Evolutionary conservation across 2,113 vertebrate species (phyloP).

Genomic region (Stictonetta naevosa): DNA sequence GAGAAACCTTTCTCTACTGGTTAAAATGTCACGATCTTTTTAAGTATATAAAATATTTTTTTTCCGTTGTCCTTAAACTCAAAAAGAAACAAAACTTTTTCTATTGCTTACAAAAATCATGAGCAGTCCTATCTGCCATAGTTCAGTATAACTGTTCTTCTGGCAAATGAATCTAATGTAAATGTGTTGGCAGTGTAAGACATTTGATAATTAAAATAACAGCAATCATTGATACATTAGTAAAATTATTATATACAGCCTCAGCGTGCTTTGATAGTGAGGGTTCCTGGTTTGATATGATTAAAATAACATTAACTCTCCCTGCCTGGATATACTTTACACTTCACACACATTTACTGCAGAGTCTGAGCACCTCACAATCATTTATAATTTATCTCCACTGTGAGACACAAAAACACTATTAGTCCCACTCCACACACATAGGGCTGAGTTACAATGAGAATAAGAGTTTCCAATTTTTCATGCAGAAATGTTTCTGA

Average conservation of each 20-base stretch:
- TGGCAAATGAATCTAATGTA: not conserved
- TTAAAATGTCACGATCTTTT: conserved; percentile 26
- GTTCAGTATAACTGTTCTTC: not conserved
- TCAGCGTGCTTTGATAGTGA: not conserved
- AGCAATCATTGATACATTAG: not conserved
- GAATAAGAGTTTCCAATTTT: not conserved
- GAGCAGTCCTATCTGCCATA: not conserved
- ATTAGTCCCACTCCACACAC: not conserved
- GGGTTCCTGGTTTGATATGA: not conserved
- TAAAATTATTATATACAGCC: not conserved
- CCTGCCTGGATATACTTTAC: not conserved
- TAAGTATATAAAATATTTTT: not conserved
- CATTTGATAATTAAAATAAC: not conserved
- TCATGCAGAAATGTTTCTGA: not conserved
- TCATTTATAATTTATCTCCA: conserved; percentile 5
- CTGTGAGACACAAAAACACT: not conserved
- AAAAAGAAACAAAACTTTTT: not conserved
- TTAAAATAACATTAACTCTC: not conserved
- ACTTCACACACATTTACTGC: not conserved
- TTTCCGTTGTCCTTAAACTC: not conserved
- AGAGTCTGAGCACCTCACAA: not conserved
- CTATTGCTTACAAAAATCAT: not conserved
- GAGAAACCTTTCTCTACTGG: not conserved
- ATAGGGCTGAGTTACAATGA: not conserved
- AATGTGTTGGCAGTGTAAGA: not conserved